These are phyloP conservation scores for Triops cancriformis DNA, from an alignment of 1,140 invertebrate species.

Conservation along the genomic window DNA sequence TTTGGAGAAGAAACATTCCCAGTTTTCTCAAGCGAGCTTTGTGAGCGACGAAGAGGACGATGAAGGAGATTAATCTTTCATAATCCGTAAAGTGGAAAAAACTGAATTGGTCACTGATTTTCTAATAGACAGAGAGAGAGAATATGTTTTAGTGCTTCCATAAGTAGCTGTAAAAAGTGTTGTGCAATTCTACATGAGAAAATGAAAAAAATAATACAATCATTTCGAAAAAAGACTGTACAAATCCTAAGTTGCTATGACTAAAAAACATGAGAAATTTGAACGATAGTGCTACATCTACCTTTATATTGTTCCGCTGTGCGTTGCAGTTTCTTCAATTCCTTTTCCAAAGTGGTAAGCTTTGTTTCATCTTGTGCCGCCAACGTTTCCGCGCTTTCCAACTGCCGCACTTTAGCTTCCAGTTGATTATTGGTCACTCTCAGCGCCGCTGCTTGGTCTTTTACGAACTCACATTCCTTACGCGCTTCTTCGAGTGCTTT, in stretches of 20 bases:
- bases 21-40: neutral
- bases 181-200: no score
- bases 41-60: neutral
- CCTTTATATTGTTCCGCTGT: neutral
- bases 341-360: neutral
- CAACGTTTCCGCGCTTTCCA: neutral
- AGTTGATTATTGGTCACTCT: neutral
- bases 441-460: neutral
- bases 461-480: neutral
- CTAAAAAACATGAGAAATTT: neutral
- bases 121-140: no score
- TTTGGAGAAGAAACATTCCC: neutral
- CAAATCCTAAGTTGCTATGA: no score
- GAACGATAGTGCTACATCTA: neutral
- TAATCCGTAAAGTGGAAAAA: no score
- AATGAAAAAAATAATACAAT: no score
- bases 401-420: slow-evolving; percentile 2
- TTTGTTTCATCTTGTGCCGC: neutral
- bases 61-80: neutral
- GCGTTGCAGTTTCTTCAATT: neutral
- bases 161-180: no score
- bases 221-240: no score
- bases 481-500: neutral
- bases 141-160: no score
- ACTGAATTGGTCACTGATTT: no score